phyloP scores from a whole-genome alignment of 2,797 vertebrate species.

The Enteromius mattozi region DNA sequence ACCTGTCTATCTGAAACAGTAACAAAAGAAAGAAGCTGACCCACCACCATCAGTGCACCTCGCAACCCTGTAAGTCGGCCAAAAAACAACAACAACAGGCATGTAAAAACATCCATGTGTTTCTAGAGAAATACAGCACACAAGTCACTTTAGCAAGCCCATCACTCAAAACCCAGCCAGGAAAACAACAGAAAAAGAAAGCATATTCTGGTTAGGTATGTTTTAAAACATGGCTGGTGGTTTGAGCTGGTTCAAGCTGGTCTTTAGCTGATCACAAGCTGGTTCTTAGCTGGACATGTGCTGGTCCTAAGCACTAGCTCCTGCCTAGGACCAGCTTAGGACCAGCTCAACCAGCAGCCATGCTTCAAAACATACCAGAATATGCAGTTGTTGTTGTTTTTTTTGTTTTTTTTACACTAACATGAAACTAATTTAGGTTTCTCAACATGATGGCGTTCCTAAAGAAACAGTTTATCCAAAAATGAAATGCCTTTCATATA shows the following conservation, averaged over 20 bases:
- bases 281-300: no score
- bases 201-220: neutral
- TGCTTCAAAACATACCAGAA: no score
- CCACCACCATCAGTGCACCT: neutral
- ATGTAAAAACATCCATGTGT: slow-evolving; percentile 5
- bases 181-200: neutral
- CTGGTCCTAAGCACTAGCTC: no score
- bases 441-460: neutral
- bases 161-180: slow-evolving; percentile 1
- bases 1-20: neutral
- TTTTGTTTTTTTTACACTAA: neutral
- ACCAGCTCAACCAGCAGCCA: no score
- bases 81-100: neutral
- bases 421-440: neutral
- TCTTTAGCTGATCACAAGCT: no score
- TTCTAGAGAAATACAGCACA: slow-evolving; percentile 12
- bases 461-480: neutral
- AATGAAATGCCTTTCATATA: no score
- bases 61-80: neutral
- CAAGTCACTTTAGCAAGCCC: neutral
- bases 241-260: no score
- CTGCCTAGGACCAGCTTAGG: no score
- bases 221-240: no score
- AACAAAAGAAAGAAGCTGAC: neutral
- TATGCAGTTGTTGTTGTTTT: neutral